Conservation (phyloP, 2,113 vertebrate species). For the Pedionomus torquatus region DNA sequence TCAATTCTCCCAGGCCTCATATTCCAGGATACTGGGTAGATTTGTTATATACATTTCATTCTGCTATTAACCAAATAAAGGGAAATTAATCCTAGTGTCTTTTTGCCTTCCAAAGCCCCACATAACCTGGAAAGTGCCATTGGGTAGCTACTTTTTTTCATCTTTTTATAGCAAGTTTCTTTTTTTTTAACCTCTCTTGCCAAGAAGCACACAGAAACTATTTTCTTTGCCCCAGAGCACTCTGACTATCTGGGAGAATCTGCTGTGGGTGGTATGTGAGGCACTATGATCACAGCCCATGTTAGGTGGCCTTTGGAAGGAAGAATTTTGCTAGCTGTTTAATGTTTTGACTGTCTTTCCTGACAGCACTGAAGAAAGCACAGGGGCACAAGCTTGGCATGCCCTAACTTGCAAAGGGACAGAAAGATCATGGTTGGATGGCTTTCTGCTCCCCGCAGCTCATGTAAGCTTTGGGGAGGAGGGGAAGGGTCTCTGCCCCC, state of each 20-base stretch:
- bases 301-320: background rate
- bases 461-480: background rate
- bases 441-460: background rate
- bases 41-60: background rate
- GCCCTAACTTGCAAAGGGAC: background rate
- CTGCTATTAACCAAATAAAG: background rate
- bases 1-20: background rate
- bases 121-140: background rate
- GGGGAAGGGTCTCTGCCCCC: background rate
- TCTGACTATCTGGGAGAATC: background rate
- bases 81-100: background rate
- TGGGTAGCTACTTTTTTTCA: background rate
- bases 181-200: background rate
- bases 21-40: background rate
- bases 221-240: background rate
- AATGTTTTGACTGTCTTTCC: background rate
- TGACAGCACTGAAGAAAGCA: background rate
- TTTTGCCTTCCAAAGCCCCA: background rate
- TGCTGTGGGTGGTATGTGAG: background rate
- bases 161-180: background rate
- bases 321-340: background rate
- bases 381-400: background rate
- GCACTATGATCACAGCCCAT: rapidly evolving
- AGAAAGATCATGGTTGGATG: background rate
- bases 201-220: background rate